Evolutionary conservation across 2,113 vertebrate species (phyloP), one percentile per base, ranked within the genome.

Genomic region (Alces alces): DNA sequence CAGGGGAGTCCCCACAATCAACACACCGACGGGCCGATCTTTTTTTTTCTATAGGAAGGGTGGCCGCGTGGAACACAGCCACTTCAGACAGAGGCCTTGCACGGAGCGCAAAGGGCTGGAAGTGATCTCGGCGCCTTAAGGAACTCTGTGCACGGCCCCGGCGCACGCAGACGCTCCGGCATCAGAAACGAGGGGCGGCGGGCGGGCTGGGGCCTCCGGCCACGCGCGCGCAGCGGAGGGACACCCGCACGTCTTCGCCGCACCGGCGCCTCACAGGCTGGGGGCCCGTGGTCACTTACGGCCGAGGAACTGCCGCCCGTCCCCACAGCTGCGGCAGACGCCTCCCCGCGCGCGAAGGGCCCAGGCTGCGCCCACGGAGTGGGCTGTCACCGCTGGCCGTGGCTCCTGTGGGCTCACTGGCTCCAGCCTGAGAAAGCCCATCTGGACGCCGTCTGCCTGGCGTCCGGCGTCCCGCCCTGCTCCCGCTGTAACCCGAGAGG

Each of bases 211-310:
- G n/a, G 7, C 12, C 2, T 11, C 10, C 9, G 1, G 47, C 52
- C 30, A 0, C 19, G 2, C 16, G 10, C 14, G 4, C 0, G 5
- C 6, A 6, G 13, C 0, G 0, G 33, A 2, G 10, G 12, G 15
- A 15, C 11, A 1, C 50, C 15, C 2, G 0, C 5, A 0, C 6
- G 0, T 1, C 2, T 1, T 9, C 1, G 2, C 3, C 1, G 30
- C 3, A 36, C 17, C 21, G 3, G 6, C 2, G 9, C 12, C 13
- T 80, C 30, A 14, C 64, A 25, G n/a, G 60, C 27, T 11, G 70
- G 6, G 0, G 16, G 5, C 7, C n/a, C 1, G 27, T 16, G 15
- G 2, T 23, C 5, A 14, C 52, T 80, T 21, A 8, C 6, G 0
- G 64, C 19, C 7, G 2, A 43, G 89, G 6, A 13, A 9, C 0